A percentile compares a stretch with the other conserved stretches of the same genome.
These are phyloP conservation scores for Aphodius granarius DNA, from an alignment of 2,888 invertebrate genomes.

Conservation along the genomic window DNA sequence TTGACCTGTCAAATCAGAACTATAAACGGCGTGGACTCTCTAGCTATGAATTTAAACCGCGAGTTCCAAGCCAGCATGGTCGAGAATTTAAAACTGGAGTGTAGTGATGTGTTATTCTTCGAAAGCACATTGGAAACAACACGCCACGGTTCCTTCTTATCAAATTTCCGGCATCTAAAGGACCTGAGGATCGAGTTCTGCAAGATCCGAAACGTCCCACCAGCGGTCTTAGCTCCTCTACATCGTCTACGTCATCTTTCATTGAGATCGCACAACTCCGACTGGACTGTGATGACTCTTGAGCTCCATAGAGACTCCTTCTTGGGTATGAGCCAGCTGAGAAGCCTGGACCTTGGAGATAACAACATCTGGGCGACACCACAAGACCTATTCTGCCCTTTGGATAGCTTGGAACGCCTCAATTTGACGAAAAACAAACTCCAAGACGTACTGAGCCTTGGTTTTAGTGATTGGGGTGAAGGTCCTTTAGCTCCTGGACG, in stretches of 20 bases:
- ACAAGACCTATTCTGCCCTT: slow-evolving; percentile 70
- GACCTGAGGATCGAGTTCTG: slow-evolving; percentile 75
- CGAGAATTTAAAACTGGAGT: slow-evolving; percentile 69
- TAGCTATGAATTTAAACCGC: slow-evolving; percentile 70
- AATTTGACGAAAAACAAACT: slow-evolving; percentile 78
- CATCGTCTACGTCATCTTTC: slow-evolving; percentile 67
- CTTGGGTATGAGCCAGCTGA: slow-evolving; percentile 67
- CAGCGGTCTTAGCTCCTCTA: slow-evolving; percentile 68
- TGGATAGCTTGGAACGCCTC: slow-evolving; percentile 67
- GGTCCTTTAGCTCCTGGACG: slow-evolving; percentile 62
- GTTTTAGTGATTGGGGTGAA: slow-evolving; percentile 73
- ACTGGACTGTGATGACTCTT: slow-evolving; percentile 79
- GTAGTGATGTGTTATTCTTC: slow-evolving; percentile 74
- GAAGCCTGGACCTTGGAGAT: slow-evolving; percentile 70
- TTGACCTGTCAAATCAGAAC: slow-evolving; percentile 72
- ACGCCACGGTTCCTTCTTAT: slow-evolving; percentile 57
- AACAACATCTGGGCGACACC: slow-evolving; percentile 79
- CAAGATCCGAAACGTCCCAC: slow-evolving; percentile 74
- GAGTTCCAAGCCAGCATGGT: slow-evolving; percentile 67
- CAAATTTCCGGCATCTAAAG: slow-evolving; percentile 65
- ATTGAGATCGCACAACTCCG: slow-evolving; percentile 74
- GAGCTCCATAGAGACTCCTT: slow-evolving; percentile 74
- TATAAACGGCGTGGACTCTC: slow-evolving; percentile 68
- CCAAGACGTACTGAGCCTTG: slow-evolving; percentile 75
- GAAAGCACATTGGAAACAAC: slow-evolving; percentile 68